Conservation (phyloP, 2,113 vertebrate species). For the western clawed frog (Xenopus tropicalis) region DNA sequence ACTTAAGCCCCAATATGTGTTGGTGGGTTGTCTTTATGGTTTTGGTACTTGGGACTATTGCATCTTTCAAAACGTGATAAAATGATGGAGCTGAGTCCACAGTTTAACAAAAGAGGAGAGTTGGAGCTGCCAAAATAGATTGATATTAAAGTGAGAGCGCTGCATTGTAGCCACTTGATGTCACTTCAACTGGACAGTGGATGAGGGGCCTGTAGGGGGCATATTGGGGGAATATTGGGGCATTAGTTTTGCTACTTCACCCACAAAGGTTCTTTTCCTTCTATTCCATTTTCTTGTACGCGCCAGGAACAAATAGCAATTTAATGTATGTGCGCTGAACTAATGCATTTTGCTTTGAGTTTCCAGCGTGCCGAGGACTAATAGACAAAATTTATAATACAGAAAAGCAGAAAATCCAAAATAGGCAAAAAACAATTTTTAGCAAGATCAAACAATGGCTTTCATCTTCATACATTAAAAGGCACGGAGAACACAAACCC, state of each 20-base stretch:
- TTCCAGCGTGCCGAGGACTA: background rate
- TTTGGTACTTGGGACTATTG: no score
- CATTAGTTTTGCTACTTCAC: background rate
- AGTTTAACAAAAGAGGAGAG: no score
- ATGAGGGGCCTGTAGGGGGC: background rate
- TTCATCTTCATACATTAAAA: slow-evolving; percentile 39
- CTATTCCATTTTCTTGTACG: background rate
- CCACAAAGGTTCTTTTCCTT: background rate
- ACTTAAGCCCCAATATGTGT: no score
- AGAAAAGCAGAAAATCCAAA: slow-evolving; percentile 9
- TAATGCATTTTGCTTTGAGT: slow-evolving; percentile 18
- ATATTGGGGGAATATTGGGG: no score
- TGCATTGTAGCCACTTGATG: no score
- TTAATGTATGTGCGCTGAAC: background rate
- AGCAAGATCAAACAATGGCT: slow-evolving; percentile 38
- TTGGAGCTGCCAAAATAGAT: no score
- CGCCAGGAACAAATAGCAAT: slow-evolving; percentile 6
- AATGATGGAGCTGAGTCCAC: no score
- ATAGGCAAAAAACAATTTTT: slow-evolving; percentile 13
- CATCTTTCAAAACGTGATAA: no score
- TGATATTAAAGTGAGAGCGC: no score
- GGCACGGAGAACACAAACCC: slow-evolving; percentile 8
- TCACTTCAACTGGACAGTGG: no score
- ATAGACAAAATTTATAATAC: slow-evolving; percentile 27
- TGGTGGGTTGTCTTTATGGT: no score